Base-by-base conservation (phyloP, 1,140 invertebrate species). In the Spodoptera frugiperda region DNA sequence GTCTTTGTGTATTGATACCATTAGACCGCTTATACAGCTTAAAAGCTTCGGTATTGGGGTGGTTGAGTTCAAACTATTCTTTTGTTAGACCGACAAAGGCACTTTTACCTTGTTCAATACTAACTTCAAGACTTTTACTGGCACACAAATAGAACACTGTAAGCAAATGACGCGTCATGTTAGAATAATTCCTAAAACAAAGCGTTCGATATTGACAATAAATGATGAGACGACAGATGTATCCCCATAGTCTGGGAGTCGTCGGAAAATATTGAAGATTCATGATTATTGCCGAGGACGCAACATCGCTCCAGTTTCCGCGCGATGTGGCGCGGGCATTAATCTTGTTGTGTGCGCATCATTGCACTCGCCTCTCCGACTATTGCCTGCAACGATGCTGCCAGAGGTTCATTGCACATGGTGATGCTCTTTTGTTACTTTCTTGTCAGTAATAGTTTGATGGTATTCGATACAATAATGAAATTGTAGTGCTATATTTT, bases 341-440 rank as follows among this genome's bases (percentile, higher is more conserved):
- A 87, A 89, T 87, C 85, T 81, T 74, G 76, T 91, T 88, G 86
- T 82, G 70, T 82, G 49, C 87, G 81, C 82, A 86, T 85, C 78
- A 89, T 84, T 87, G 84, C 76, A 61, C 59, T 61, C 46, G 49
- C 12, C 17, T 30, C 21, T 17, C 57, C 67, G 39, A 55, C 70
- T 61, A 49, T 63, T 25, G 17, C 49, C 15, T 39, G 46, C 17
- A 48, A 67, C 19, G 21, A n/a, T 46, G 17, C 39, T 53, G 25
- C 48, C 49, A 71, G 59, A 80, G 72, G 59, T 57, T 4, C 44
- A 48, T 49, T 77, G 49, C 73, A 53, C 46, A 75, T 48, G 17
- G 2, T n/a, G 19, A 53, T 17, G 19, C 46, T 33, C 11, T 65
- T 65, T 49, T 21, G 12, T 48, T 21, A 39, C 33, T 9, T 39